A percentile compares a stretch with the other conserved stretches of the same genome.
Evolutionary conservation across 1,140 invertebrate genomes (phyloP).

Genomic region (Caenorhabditis remanei): DNA sequence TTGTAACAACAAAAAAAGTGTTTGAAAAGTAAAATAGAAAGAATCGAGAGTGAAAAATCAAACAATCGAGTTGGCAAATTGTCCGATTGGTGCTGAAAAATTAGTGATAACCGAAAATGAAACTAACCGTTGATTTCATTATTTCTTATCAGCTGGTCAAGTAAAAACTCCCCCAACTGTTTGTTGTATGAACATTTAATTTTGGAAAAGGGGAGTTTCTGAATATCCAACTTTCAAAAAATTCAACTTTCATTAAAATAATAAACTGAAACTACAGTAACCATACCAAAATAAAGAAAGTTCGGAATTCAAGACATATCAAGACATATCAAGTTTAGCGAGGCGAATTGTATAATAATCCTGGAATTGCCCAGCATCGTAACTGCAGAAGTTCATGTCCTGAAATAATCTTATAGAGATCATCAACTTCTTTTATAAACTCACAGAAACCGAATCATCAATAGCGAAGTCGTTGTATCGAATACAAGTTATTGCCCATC

Average conservation of each 20-base stretch:
- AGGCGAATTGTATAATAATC: conserved; percentile 51
- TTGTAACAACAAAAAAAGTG: too few species aligned
- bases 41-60: conserved; percentile 5
- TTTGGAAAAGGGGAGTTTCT: background rate
- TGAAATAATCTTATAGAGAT: background rate
- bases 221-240: background rate
- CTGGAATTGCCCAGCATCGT: background rate
- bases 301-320: background rate
- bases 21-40: background rate
- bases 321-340: conserved; percentile 48
- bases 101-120: conserved; percentile 50
- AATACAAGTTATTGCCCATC: conserved; percentile 33
- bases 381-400: conserved; percentile 61
- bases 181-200: conserved; percentile 21
- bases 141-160: conserved; percentile 32
- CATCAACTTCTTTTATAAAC: background rate
- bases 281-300: too few species aligned
- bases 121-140: conserved; percentile 48
- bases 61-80: conserved; percentile 47
- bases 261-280: too few species aligned
- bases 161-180: background rate
- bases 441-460: background rate
- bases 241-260: too few species aligned
- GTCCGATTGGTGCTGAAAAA: conserved; percentile 35
- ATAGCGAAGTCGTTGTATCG: background rate